Base-by-base conservation (phyloP, 2,888 invertebrate genomes). In the Standfussiana lucernea region DNA sequence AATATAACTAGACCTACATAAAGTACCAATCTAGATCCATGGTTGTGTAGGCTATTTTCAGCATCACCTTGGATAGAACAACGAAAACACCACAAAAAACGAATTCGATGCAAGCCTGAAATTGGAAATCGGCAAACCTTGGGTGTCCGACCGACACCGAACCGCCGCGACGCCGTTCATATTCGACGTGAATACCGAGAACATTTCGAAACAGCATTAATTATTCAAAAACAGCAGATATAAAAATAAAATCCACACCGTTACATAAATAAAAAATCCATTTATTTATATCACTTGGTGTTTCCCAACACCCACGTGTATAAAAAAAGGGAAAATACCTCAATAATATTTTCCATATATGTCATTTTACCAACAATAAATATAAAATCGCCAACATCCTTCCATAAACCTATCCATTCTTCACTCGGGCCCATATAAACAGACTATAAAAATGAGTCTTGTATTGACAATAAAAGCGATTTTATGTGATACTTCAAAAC, bases 361-460 rank as follows among this genome's bases (percentile, higher is more conserved):
- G 75, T 82, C 78, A 89, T 86, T 88, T 86, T 88, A 86, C 80
- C 76, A 74, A 82, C 86, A 90, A 91, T 91, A 93, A 93, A 91
- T 89, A 87, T 77, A 81, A 90, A 90, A 93, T 92, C 86, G 90
- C 89, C 88, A 80, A 90, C 89, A 93, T 92, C 92, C 93, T 90
- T 90, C 89, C 91, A 93, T 92, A 92, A 90, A 89, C 88, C 90
- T 89, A 87, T 90, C 90, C 88, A 92, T 94, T 93, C 92, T 92
- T 92, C 91, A 91, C 87, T 88, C 87, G 89, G 84, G 83, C 89
- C 88, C 93, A 92, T 93, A 95, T 95, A 95, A 95, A 95, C 95
- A 94, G 92, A 92, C 91, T 88, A 93, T 96, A 95, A 96, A 95
- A 94, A 91, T 92, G 95, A 95, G 93, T 94, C 94, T 93, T 93